phyloP scores from a whole-genome alignment of 2,113 vertebrate species.

The Cygnus atratus region DNA sequence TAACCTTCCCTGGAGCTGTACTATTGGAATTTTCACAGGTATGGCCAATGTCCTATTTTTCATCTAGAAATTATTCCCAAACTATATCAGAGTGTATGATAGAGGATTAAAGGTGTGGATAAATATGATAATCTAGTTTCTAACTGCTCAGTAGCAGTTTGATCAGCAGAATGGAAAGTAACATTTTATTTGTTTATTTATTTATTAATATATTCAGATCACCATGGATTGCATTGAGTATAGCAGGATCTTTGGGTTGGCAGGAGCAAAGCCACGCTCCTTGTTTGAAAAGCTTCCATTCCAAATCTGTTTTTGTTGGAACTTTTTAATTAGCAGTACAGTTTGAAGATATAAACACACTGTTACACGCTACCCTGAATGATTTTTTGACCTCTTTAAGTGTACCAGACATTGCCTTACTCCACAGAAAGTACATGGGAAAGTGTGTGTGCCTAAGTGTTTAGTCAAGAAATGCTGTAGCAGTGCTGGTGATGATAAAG shows the following conservation, averaged over 20 bases:
- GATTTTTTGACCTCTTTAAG: background rate
- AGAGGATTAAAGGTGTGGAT: background rate
- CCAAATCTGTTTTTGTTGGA: background rate
- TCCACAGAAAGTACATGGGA: background rate
- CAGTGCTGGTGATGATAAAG: background rate
- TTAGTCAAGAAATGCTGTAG: background rate
- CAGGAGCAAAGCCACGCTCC: background rate
- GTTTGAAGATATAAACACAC: background rate
- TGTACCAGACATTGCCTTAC: background rate
- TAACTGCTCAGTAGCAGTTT: background rate
- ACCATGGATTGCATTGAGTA: background rate
- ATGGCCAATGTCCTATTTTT: background rate
- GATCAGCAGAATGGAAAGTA: background rate
- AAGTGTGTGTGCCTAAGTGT: background rate
- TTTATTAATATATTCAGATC: background rate
- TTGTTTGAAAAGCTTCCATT: background rate
- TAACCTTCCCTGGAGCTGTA: background rate
- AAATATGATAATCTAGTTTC: background rate
- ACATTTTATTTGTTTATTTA: background rate
- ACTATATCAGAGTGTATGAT: background rate
- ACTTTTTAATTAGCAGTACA: background rate
- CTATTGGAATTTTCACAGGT: background rate
- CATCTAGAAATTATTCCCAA: background rate
- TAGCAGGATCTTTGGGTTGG: background rate
- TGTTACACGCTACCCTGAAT: background rate